Conservation (phyloP, 2,888 invertebrate species). For the Bombyx huttoni region DNA sequence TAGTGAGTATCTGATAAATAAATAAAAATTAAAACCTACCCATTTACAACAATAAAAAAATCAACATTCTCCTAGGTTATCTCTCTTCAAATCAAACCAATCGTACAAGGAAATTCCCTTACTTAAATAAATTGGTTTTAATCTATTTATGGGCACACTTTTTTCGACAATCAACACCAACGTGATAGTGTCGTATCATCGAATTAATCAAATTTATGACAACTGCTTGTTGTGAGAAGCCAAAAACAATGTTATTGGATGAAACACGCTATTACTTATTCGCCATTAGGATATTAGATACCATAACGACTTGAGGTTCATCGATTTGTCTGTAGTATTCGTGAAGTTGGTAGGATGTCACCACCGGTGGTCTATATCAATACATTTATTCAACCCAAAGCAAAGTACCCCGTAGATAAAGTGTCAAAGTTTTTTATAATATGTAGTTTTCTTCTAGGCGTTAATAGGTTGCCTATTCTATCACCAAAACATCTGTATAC, state of each 20-base stretch:
- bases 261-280: slow-evolving; percentile 6
- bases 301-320: background rate
- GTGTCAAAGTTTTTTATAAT: slow-evolving; percentile 29
- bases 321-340: background rate
- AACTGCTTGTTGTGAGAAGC: slow-evolving; percentile 6
- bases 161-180: background rate
- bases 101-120: background rate
- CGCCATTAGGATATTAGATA: slow-evolving; percentile 10
- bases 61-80: slow-evolving; percentile 10
- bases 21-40: too few species aligned
- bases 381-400: slow-evolving; percentile 22
- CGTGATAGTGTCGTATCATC: slow-evolving; percentile 1
- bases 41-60: slow-evolving; percentile 10
- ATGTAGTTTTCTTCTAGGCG: slow-evolving; percentile 20
- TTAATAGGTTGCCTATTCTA: slow-evolving; percentile 24
- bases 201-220: slow-evolving; percentile 22
- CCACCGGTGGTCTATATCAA: slow-evolving; percentile 27
- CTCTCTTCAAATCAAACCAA: background rate
- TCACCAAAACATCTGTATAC: slow-evolving; percentile 12
- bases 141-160: background rate
- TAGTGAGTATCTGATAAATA: too few species aligned
- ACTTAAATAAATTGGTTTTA: background rate
- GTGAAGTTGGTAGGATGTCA: slow-evolving; percentile 17
- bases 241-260: slow-evolving; percentile 6
- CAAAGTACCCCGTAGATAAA: slow-evolving; percentile 21